Base-by-base conservation (phyloP, 2,888 invertebrate genomes). In the Resseliella maxima region DNA sequence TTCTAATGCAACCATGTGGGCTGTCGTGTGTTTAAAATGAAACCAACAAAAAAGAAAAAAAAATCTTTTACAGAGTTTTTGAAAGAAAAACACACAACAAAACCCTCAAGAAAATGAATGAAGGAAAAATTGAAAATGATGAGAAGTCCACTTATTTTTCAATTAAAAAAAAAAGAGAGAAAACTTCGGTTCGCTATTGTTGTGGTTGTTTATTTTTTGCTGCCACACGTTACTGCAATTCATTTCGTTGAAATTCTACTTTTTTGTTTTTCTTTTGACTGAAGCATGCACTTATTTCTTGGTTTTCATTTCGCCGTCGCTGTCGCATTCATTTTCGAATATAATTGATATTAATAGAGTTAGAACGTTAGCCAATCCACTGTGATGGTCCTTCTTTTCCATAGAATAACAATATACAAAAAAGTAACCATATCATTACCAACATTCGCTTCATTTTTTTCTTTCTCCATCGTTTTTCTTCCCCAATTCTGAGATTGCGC, bases 281-380 rank as follows among this genome's bases (percentile, higher is more conserved):
- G n/a, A 72, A 72, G 27, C 35, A 31, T 27, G 72, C 31, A 31
- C 72, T 31, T 72, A 72, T 35, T 31, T 72, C 35, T 50, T 18
- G 31, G 12, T 72, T 15, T 31, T 15, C 31, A 10, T 72, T 72
- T 72, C 59, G 27, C 59, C 27, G 3, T 15, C 35, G 72, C 72
- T 72, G 72, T 72, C 72, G 27, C 72, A 31, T 72, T 15, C 72
- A 72, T 35, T 72, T 72, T 72, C 72, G 72, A 15, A 12, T 72
- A 31, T 72, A 72, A 72, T 72, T 72, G 72, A 72, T 72, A 72
- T 72, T 72, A 72, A 72, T 72, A 72, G 31, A 72, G 72, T 72
- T 72, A 72, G 35, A 72, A 35, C 15, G 72, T 35, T 31, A 72
- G 18, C 72, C 72, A 35, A 35, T 72, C 72, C 15, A 15, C 31